Evolutionary conservation across 2,113 vertebrate genomes (phyloP).

Genomic region (Pelobates fuscus): DNA sequence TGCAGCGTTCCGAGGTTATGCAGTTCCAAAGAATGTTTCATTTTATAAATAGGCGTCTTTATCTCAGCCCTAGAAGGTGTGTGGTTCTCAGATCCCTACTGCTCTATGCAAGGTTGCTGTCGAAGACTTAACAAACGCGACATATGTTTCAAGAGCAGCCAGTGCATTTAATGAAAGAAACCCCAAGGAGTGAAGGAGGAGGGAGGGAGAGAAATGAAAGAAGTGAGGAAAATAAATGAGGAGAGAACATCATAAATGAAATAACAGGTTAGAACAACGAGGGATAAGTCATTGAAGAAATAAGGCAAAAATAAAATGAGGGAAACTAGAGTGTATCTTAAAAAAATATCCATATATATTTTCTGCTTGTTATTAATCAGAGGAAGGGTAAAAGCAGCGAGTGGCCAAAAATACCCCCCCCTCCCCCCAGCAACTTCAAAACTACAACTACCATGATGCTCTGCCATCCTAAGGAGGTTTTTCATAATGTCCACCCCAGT

Average conservation of each 20-base stretch:
- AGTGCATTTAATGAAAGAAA: conserved; percentile 24
- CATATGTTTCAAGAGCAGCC: conserved; percentile 39
- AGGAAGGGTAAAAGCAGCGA: no score
- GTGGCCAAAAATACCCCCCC: no score
- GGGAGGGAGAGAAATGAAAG: background rate
- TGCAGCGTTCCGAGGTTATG: conserved; percentile 8
- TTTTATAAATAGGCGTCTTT: conserved; percentile 45
- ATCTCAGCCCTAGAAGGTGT: conserved; percentile 25
- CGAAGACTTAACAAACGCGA: conserved; percentile 36
- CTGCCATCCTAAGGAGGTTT: no score
- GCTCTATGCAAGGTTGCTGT: conserved; percentile 21
- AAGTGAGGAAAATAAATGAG: background rate
- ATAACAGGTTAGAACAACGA: background rate
- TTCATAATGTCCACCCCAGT: no score
- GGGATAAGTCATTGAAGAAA: background rate
- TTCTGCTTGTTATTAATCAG: no score
- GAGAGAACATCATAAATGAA: background rate
- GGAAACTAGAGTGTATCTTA: no score
- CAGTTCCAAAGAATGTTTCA: conserved; percentile 13
- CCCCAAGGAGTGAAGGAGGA: conserved; percentile 10
- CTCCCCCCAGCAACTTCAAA: no score
- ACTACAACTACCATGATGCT: no score
- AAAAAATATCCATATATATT: no score
- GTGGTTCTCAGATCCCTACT: conserved; percentile 24
- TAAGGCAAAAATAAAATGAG: no score